Evolutionary conservation across 2,888 invertebrate species (phyloP), one percentile per base, ranked within the genome.

Genomic region (Chrysopilus asiliformis): DNA sequence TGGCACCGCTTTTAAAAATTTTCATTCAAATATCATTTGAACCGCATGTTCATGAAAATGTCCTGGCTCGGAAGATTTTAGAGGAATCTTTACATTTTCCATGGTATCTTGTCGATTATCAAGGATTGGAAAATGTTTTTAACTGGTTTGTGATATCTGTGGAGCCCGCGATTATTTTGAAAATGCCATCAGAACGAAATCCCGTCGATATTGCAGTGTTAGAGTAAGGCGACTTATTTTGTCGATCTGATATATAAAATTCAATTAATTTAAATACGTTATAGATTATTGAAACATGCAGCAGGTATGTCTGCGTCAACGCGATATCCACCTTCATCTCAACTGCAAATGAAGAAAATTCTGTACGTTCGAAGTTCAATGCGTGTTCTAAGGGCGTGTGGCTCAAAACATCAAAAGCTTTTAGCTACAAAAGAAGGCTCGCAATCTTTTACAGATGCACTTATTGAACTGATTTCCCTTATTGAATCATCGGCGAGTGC

Each of bases 121-220:
- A 58, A 15, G 66, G 70, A 20, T 72, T 76, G 48, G 76, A 79
- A 50, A 69, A 72, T 38, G 68, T 79, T 22, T 67, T 79, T 46
- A 77, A 78, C 53, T 82, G 82, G 81, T 76, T 79, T 47, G 70
- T 81, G 7, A 74, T 75, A 67, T 75, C 75, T 42, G 75, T 76
- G 49, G 79, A 83, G 58, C 74, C 80, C 0, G 64, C 69, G 34
- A 77, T 79, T 39, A 68, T 81, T 20, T 62, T 82, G 15, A 64
- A 63, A 47, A 52, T 61, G 19, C 68, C 68, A 41, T 44, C 53
- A 2, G 59, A 62, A 38, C 66, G 62, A 39, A 64, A 70, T 46
- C 67, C 70, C 41, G 65, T 74, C 32, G 76, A 77, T 51, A 61
- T 65, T 32, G 68, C 72, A 27, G 65, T 74, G 17, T 60, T 76